phyloP scores from a whole-genome alignment of 2,888 invertebrate genomes.

The Panopea generosa region DNA sequence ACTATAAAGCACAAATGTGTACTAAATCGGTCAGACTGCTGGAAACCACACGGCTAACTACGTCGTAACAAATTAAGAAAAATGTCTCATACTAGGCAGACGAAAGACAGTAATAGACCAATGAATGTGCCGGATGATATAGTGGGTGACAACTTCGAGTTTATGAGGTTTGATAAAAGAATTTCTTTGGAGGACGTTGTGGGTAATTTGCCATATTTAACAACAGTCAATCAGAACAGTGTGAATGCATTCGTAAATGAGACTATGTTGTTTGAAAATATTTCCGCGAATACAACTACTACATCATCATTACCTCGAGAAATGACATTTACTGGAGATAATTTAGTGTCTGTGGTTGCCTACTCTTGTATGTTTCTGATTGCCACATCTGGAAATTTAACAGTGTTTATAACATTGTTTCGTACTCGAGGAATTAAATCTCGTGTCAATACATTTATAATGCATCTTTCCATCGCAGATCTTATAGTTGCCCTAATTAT shows the following conservation, averaged over 20 bases:
- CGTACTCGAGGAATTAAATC: slow-evolving; percentile 89
- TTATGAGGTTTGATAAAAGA: neutral
- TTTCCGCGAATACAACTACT: neutral
- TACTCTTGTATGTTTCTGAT: slow-evolving; percentile 89
- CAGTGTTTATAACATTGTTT: slow-evolving; percentile 89
- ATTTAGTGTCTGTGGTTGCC: slow-evolving; percentile 92
- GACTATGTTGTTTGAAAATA: too few species aligned
- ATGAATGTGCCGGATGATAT: slow-evolving; percentile 22
- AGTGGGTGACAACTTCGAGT: slow-evolving; percentile 7
- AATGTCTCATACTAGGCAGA: neutral
- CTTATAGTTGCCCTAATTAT: slow-evolving; percentile 92
- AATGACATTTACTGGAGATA: slow-evolving; percentile 94
- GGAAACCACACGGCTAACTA: too few species aligned
- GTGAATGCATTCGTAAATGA: neutral
- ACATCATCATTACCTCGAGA: slow-evolving; percentile 85
- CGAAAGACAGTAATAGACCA: neutral
- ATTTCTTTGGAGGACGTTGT: neutral
- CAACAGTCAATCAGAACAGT: neutral
- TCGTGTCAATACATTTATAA: slow-evolving; percentile 91
- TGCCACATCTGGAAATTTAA: slow-evolving; percentile 94
- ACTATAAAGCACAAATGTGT: too few species aligned
- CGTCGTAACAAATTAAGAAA: too few species aligned
- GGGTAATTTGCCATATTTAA: neutral
- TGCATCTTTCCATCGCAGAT: slow-evolving; percentile 93
- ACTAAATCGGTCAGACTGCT: too few species aligned